Evolutionary conservation across 2,888 invertebrate species (phyloP).

Genomic region (Operophtera brumata): DNA sequence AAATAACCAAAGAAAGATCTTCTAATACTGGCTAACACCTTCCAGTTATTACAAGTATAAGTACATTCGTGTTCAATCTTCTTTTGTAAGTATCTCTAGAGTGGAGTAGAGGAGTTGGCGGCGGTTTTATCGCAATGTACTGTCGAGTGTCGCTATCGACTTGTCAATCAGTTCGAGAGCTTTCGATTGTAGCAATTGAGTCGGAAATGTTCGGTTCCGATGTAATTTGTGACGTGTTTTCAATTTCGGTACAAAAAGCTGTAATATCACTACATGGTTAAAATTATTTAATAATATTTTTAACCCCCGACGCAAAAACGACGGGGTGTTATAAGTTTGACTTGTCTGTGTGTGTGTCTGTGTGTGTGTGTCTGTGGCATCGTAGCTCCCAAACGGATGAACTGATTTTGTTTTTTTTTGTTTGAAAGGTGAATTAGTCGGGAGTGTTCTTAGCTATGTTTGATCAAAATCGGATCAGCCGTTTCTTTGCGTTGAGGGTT

Average conservation of each 20-base stretch:
- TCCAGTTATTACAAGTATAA: constrained; percentile 17
- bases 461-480: no score
- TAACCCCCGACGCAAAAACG: no score
- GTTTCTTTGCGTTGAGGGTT: no score
- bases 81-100: constrained; percentile 1
- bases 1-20: background rate
- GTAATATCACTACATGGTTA: background rate
- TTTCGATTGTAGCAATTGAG: constrained; percentile 20
- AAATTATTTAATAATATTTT: no score
- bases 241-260: constrained; percentile 9
- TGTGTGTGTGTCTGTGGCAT: no score
- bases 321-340: no score
- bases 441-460: no score
- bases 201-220: constrained; percentile 11
- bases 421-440: no score
- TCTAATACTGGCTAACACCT: constrained; percentile 25
- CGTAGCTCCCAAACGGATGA: no score
- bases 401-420: no score
- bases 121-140: constrained; percentile 14
- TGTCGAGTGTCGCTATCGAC: constrained; percentile 27
- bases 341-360: no score
- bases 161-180: constrained; percentile 27
- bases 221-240: constrained; percentile 17
- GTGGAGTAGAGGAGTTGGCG: constrained; percentile 12
- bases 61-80: constrained; percentile 9